A percentile compares a stretch with the other conserved stretches of the same genome.
phyloP scores from a whole-genome alignment of 2,888 invertebrate species.

The Heliconius ismenius region DNA sequence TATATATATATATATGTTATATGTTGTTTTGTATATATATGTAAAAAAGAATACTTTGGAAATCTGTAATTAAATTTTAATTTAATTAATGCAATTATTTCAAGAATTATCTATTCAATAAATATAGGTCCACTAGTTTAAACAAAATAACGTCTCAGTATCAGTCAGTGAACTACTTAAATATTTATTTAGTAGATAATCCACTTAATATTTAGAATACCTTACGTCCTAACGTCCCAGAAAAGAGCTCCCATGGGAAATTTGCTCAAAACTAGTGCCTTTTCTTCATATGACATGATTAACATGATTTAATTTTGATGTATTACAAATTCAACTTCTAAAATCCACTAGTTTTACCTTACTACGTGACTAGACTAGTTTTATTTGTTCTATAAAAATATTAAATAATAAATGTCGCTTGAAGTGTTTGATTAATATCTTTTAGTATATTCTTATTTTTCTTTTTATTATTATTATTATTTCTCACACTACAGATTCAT shows the following conservation, averaged over 20 bases:
- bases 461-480: no score
- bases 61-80: not conserved
- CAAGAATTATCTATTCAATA: not conserved
- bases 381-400: no score
- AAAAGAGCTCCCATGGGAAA: not conserved
- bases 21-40: no score
- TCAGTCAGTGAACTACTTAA: not conserved
- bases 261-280: not conserved
- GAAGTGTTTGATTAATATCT: no score
- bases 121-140: not conserved
- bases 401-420: no score
- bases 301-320: not conserved
- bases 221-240: not conserved
- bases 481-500: no score
- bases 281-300: not conserved
- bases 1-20: no score
- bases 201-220: constrained; percentile 8
- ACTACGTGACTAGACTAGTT: no score
- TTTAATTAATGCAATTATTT: not conserved
- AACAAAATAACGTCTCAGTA: not conserved
- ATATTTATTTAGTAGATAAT: constrained; percentile 2
- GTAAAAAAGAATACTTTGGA: not conserved
- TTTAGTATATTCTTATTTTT: no score
- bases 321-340: no score
- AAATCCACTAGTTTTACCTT: no score